These are phyloP conservation scores for Manis javanica DNA, from an alignment of 2,797 vertebrate species.

Conservation along the genomic window DNA sequence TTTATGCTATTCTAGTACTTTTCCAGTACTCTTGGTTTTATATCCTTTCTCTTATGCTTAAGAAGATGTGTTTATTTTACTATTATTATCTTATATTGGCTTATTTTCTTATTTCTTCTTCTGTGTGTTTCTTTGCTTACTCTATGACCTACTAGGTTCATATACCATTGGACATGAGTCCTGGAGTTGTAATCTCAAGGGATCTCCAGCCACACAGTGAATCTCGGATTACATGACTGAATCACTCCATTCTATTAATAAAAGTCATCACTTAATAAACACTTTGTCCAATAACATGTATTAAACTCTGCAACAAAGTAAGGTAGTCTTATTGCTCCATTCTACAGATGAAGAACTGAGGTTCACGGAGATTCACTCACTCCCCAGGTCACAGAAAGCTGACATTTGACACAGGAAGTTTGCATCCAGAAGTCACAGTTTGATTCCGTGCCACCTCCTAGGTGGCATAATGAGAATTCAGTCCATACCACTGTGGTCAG, in stretches of 20 bases:
- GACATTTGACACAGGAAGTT: neutral
- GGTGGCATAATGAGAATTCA: neutral
- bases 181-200: neutral
- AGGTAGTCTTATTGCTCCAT: neutral
- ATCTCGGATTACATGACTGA: neutral
- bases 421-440: neutral
- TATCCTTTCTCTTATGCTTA: neutral
- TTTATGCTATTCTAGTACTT: slow-evolving; percentile 69
- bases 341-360: neutral
- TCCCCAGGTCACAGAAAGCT: neutral
- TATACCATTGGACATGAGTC: neutral
- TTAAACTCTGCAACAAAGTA: neutral
- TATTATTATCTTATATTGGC: neutral
- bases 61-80: neutral
- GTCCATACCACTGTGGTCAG: no score
- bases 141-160: neutral
- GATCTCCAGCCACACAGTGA: neutral
- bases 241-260: neutral
- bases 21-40: neutral
- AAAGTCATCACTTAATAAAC: neutral
- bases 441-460: neutral
- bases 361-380: neutral
- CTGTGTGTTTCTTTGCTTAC: neutral
- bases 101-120: neutral
- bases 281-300: neutral